A percentile compares a stretch with the other conserved stretches of the same genome.
Evolutionary conservation across 2,113 vertebrate species (phyloP).

Genomic region (Trematomus loennbergii): DNA sequence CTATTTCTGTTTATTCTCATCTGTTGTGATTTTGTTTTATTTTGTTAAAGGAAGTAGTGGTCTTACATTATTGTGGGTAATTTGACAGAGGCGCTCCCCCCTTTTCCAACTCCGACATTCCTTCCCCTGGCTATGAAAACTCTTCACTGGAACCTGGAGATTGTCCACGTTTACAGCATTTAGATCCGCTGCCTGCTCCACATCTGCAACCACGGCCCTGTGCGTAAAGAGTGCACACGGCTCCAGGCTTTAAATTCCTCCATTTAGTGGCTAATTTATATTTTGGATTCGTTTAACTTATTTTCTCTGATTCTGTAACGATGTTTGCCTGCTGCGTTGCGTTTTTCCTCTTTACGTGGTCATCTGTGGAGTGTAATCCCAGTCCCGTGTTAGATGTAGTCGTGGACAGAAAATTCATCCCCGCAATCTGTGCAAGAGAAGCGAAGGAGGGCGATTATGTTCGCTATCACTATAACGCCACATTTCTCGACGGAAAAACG

Average conservation of each 20-base stretch:
- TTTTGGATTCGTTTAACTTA: slow-evolving; percentile 2
- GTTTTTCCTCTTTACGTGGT: slow-evolving; percentile 70
- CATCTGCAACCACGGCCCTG: slow-evolving; percentile 42
- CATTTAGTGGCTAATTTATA: rapidly evolving
- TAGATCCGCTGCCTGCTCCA: slow-evolving; percentile 29
- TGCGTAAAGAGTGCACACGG: not conserved
- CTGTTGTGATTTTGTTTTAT: not conserved
- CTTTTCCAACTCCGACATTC: slow-evolving; percentile 35
- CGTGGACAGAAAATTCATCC: slow-evolving; percentile 90
- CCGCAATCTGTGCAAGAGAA: slow-evolving; percentile 86
- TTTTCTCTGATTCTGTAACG: slow-evolving; percentile 2
- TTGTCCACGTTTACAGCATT: slow-evolving; percentile 80
- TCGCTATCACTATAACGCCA: slow-evolving; percentile 97
- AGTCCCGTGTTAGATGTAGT: slow-evolving; percentile 90
- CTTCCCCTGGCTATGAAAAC: slow-evolving; percentile 42
- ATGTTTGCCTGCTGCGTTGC: slow-evolving; percentile 65
- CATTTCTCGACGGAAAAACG: slow-evolving; percentile 90
- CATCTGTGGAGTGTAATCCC: slow-evolving; percentile 81
- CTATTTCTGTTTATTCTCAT: not conserved
- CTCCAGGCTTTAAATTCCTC: not conserved
- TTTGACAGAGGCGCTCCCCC: slow-evolving; percentile 14
- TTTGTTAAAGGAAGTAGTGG: slow-evolving; percentile 13
- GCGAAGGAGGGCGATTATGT: slow-evolving; percentile 91
- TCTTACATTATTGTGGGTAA: not conserved
- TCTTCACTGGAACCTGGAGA: slow-evolving; percentile 55